A percentile compares a stretch with the other conserved stretches of the same genome.
Evolutionary conservation across 2,797 vertebrate genomes (phyloP).

Genomic region (Peromyscus eremicus): DNA sequence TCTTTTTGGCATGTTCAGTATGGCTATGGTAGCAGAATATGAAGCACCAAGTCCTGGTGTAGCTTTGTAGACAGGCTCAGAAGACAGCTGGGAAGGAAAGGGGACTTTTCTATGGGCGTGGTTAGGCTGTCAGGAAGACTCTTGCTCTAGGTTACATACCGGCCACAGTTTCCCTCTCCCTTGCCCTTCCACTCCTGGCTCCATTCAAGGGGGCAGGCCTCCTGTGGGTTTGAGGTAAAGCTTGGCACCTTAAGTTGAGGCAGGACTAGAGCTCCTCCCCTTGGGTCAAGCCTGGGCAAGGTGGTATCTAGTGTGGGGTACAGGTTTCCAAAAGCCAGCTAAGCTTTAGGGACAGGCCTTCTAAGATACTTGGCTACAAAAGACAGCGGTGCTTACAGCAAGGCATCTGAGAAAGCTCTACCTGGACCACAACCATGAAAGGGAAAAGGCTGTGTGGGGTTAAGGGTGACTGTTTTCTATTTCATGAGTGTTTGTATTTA

Average conservation of each 20-base stretch:
- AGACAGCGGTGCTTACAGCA: too few relatives aligned
- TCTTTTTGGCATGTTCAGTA: not conserved
- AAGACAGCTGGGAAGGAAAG: not conserved
- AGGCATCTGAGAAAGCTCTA: not conserved
- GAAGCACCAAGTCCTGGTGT: not conserved
- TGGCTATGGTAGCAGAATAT: not conserved
- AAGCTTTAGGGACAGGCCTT: too few relatives aligned
- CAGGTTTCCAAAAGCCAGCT: too few relatives aligned
- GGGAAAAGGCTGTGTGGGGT: not conserved
- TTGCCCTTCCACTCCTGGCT: too few relatives aligned
- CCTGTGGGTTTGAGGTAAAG: too few relatives aligned
- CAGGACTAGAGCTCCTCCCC: too few relatives aligned
- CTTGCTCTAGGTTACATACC: not conserved
- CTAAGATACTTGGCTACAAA: too few relatives aligned
- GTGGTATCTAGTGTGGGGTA: too few relatives aligned
- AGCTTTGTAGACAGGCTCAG: not conserved
- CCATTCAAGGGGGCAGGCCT: too few relatives aligned
- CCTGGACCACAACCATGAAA: not conserved
- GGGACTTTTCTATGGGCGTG: not conserved
- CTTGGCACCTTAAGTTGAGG: too few relatives aligned
- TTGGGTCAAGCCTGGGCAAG: too few relatives aligned
- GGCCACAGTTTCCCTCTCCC: too few relatives aligned
- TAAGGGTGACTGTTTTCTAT: not conserved
- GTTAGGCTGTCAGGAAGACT: not conserved
- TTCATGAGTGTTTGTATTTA: not conserved